Evolutionary conservation across 2,797 vertebrate genomes (phyloP).

Genomic region (Muscicapa striata): DNA sequence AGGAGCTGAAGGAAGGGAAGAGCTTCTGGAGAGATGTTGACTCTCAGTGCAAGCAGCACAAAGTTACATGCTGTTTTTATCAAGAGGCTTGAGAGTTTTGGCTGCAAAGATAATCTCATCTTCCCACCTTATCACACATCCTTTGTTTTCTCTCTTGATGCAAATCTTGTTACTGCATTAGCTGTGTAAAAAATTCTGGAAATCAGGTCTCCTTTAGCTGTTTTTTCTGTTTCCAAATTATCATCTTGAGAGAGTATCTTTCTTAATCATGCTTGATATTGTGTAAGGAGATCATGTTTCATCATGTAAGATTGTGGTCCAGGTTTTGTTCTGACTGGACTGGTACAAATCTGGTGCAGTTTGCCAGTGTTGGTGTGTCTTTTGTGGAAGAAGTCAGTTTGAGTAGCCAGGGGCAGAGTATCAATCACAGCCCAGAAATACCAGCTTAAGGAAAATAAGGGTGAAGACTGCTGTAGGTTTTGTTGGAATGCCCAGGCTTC

Average conservation of each 20-base stretch:
- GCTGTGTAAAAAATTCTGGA: not conserved
- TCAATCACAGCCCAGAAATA: not conserved
- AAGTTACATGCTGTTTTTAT: not conserved
- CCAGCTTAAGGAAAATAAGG: not conserved
- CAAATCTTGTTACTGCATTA: not conserved
- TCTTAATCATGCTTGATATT: conserved; percentile 10
- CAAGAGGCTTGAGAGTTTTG: not conserved
- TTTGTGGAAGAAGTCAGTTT: not conserved
- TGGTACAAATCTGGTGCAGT: not conserved
- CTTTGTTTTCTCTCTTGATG: not conserved
- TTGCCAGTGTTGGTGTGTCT: not conserved
- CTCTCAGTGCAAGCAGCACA: not conserved
- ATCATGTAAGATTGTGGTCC: conserved; percentile 1
- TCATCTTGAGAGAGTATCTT: not conserved
- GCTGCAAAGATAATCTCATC: not conserved
- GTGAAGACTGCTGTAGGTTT: not conserved
- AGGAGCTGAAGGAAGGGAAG: not conserved
- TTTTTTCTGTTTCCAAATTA: conserved; percentile 8
- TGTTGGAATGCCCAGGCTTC: not conserved
- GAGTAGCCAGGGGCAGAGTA: not conserved
- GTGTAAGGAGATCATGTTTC: conserved; percentile 24
- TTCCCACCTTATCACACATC: not conserved
- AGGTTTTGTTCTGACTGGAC: conserved; percentile 51
- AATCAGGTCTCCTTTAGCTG: not conserved
- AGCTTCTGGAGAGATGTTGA: not conserved